phyloP scores from a whole-genome alignment of 1,140 invertebrate species.

The Eufriesea mexicana region DNA sequence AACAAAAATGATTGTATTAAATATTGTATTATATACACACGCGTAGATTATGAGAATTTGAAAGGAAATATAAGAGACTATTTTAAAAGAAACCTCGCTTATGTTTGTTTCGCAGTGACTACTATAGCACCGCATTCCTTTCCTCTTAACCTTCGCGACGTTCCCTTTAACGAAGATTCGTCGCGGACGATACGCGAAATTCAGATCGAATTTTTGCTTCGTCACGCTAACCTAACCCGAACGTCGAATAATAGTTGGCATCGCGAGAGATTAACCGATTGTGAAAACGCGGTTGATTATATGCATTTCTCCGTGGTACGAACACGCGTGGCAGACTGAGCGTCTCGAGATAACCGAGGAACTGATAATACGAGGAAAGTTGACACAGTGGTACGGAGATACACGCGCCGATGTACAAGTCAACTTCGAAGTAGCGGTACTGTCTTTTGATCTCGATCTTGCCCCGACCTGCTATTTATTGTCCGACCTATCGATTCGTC shows the following conservation, averaged over 20 bases:
- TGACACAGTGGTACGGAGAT: conserved; percentile 1
- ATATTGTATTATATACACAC: conserved; percentile 76
- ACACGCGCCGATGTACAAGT: neutral
- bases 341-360: neutral
- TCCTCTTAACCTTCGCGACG: neutral
- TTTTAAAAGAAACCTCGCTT: conserved; percentile 70
- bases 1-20: conserved; percentile 71
- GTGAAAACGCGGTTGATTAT: neutral
- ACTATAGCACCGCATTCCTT: neutral
- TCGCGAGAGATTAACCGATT: neutral
- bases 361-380: neutral
- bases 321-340: neutral
- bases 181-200: neutral
- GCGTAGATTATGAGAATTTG: conserved; percentile 69
- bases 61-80: conserved; percentile 78
- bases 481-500: neutral
- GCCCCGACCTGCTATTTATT: neutral
- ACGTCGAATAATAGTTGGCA: neutral
- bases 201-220: too few species aligned
- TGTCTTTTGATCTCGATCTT: neutral
- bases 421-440: neutral
- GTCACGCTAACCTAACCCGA: too few species aligned
- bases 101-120: neutral
- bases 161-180: neutral
- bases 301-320: neutral